Evolutionary conservation across 2,888 invertebrate genomes (phyloP).

Genomic region (Metallyticus violacea): DNA sequence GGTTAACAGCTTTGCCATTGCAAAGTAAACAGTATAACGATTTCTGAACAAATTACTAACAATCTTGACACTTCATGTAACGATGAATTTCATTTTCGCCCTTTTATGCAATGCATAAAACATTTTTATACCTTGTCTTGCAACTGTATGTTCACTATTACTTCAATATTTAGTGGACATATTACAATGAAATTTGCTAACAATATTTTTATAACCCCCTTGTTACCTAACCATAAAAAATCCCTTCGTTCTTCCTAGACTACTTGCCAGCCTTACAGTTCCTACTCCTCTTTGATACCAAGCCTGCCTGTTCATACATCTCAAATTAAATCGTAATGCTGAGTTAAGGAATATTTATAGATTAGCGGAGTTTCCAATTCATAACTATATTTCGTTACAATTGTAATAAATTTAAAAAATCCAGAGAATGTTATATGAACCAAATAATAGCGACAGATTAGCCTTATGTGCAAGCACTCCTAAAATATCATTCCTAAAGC

Average conservation of each 20-base stretch:
- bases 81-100: conserved; percentile 10
- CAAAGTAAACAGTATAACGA: background rate
- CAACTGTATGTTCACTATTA: background rate
- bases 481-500: too few relatives aligned
- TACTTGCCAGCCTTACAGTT: background rate
- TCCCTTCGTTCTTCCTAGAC: background rate
- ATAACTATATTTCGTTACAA: too few relatives aligned
- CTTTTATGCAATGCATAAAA: background rate
- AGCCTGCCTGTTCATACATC: background rate
- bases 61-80: background rate
- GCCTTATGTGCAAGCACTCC: too few relatives aligned
- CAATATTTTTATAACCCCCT: background rate
- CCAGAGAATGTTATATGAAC: too few relatives aligned
- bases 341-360: too few relatives aligned
- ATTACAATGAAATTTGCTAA: background rate
- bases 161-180: background rate
- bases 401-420: too few relatives aligned
- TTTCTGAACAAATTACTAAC: background rate
- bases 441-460: too few relatives aligned
- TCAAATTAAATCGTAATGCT: too few relatives aligned
- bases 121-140: background rate
- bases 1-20: background rate
- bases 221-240: background rate
- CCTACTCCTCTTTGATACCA: background rate
- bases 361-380: too few relatives aligned